These are phyloP conservation scores for Geotrypetes seraphini DNA, from an alignment of 2,797 vertebrate species.

Conservation along the genomic window DNA sequence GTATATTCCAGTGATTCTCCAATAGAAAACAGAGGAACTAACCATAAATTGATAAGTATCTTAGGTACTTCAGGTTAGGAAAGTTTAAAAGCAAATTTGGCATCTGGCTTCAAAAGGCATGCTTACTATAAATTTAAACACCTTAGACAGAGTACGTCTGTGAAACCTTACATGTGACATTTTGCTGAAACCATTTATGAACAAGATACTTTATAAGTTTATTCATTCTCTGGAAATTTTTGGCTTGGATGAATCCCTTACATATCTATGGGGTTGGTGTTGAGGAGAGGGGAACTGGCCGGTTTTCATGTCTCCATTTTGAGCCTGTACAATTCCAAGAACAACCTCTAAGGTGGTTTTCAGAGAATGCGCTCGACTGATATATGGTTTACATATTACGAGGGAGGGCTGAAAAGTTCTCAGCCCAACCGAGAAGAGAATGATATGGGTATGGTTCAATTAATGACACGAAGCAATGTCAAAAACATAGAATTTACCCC, in stretches of 20 bases:
- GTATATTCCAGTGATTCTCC: too few relatives aligned
- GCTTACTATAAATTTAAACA: conserved; percentile 45
- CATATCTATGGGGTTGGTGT: too few relatives aligned
- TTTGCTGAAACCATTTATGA: conserved; percentile 44
- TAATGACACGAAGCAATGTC: too few relatives aligned
- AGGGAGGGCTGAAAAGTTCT: too few relatives aligned
- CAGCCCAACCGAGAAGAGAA: too few relatives aligned
- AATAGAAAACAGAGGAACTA: too few relatives aligned
- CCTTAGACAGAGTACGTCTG: conserved; percentile 44
- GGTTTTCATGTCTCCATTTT: conserved; percentile 24
- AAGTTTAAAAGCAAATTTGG: conserved; percentile 67
- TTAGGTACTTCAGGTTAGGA: conserved; percentile 33
- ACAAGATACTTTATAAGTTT: conserved; percentile 42
- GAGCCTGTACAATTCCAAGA: conserved; percentile 56
- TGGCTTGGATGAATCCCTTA: conserved; percentile 43
- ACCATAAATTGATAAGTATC: conserved; percentile 21
- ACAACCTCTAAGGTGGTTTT: conserved; percentile 56
- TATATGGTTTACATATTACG: conserved; percentile 49
- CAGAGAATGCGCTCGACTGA: conserved; percentile 52
- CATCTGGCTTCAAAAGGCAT: conserved; percentile 45
- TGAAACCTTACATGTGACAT: conserved; percentile 44
- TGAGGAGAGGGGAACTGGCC: too few relatives aligned
- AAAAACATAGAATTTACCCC: too few relatives aligned
- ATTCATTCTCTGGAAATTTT: conserved; percentile 47
- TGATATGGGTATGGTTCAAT: too few relatives aligned